Base-by-base conservation (phyloP, 2,113 vertebrate species). In the Nyctibius bracteatus region DNA sequence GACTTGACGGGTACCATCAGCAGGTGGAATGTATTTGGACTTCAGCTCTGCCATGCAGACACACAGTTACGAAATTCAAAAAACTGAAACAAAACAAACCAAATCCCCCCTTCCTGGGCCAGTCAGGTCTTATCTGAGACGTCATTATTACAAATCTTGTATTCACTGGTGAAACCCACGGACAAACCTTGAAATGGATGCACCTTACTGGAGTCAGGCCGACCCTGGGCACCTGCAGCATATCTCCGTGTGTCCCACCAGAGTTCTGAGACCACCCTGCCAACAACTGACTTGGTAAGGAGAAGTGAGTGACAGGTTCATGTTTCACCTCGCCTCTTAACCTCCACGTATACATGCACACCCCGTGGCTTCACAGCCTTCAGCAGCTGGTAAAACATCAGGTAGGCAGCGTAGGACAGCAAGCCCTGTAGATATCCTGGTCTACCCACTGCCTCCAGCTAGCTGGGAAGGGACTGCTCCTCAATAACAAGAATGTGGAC, bases 191-290 rank as follows among this genome's bases (percentile, higher is more conserved):
- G 30, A 81, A 78, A 59, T 24, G 27, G 27, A 20, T 39, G n/a
- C 5, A 7, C 28, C 47, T 54, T 28, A 14, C 31, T 51, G n/a
- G 66, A 77, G 57, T 16, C 44, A 80, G 63, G 21, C 37, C 5
- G 5, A 35, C 7, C 43, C 13, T 54, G 23, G 41, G 35, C 35
- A 58, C 57, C 25, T 65, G 28, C 24, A 77, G n/a, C 27, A 25
- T 33, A 10, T 54, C 49, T 33, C 16, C 4, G 0, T 1, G 2
- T 21, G 33, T 58, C 54, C 22, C 62, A 58, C 1, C 3, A n/a
- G 37, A n/a, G 2, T 5, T 49, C 49, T 80, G 74, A 57, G 70
- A 57, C 12, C 3, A 37, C 12, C 2, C 54, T 77, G 39, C 14
- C 47, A 63, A 27, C 16, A 74, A 5, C 33, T 25, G 35, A 30